Percentiles rank a stretch among this genome's conserved stretches.
Evolutionary conservation across 2,797 vertebrate species (phyloP).

Genomic region (Gymnocypris eckloni): DNA sequence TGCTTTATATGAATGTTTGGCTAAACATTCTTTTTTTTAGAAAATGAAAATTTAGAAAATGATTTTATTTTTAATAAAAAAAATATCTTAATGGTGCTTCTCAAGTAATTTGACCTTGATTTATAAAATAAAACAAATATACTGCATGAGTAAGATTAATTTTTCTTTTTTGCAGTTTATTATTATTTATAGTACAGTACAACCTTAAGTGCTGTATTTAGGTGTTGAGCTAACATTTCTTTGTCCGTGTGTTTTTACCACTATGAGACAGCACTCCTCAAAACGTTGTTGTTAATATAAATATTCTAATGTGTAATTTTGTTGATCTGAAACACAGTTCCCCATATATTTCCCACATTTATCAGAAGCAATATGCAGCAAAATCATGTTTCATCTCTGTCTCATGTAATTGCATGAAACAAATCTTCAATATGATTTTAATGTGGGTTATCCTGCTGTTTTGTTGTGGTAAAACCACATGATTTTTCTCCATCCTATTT

Average conservation of each 20-base stretch:
- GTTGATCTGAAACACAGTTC: neutral
- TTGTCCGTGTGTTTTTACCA: neutral
- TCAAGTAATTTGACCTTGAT: neutral
- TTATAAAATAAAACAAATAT: neutral
- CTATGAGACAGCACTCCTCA: neutral
- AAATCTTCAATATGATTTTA: constrained; percentile 21
- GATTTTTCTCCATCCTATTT: constrained; percentile 53
- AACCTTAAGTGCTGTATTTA: neutral
- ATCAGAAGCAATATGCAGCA: neutral
- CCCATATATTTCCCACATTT: neutral
- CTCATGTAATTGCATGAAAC: constrained; percentile 16
- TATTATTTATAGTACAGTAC: neutral
- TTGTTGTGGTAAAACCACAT: constrained; percentile 37
- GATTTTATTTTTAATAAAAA: no score
- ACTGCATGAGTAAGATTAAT: no score
- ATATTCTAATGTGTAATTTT: neutral
- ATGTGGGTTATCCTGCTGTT: constrained; percentile 15
- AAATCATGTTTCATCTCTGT: constrained; percentile 28
- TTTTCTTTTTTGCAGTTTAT: neutral
- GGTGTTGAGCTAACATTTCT: neutral
- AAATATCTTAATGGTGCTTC: neutral
- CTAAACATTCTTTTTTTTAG: no score
- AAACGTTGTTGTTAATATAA: neutral
- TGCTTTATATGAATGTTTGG: no score
- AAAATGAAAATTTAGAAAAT: no score